phyloP scores from a whole-genome alignment of 2,797 vertebrate genomes.

The Mus minutoides region DNA sequence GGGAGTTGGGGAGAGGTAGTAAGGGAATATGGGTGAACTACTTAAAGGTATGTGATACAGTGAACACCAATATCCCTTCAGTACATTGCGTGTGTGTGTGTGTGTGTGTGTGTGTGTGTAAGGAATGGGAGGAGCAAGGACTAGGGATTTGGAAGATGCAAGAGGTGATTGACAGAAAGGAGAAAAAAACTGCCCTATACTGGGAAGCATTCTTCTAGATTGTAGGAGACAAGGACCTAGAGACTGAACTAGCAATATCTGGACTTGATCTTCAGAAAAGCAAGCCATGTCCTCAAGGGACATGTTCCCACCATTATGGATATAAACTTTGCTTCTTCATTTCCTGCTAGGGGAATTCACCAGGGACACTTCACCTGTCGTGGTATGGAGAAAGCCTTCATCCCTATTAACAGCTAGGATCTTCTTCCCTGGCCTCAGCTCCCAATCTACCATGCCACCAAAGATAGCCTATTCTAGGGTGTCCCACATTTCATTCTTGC shows the following conservation, averaged over 20 bases:
- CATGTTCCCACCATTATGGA: neutral
- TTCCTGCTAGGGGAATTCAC: neutral
- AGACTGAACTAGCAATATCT: neutral
- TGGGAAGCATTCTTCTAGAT: neutral
- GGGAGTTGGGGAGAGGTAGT: too few species aligned
- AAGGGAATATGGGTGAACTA: neutral
- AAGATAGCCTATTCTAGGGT: neutral
- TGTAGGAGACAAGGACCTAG: neutral
- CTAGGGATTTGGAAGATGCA: neutral
- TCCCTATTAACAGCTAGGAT: neutral
- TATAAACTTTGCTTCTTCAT: neutral
- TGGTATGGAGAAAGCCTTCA: neutral
- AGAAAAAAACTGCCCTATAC: neutral
- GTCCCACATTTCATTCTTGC: neutral
- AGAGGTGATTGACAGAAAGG: neutral
- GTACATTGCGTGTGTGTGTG: neutral
- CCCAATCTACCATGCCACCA: too few species aligned
- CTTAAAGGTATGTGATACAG: fast-evolving
- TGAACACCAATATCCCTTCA: neutral
- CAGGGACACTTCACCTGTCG: neutral
- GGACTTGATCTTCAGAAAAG: neutral
- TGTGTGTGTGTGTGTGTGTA: neutral
- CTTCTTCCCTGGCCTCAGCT: neutral
- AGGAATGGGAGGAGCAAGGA: neutral
- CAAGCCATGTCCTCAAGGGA: neutral